Percentiles rank a stretch among this genome's conserved stretches.
phyloP scores from a whole-genome alignment of 2,888 invertebrate genomes.

The Chouioia cunea region DNA sequence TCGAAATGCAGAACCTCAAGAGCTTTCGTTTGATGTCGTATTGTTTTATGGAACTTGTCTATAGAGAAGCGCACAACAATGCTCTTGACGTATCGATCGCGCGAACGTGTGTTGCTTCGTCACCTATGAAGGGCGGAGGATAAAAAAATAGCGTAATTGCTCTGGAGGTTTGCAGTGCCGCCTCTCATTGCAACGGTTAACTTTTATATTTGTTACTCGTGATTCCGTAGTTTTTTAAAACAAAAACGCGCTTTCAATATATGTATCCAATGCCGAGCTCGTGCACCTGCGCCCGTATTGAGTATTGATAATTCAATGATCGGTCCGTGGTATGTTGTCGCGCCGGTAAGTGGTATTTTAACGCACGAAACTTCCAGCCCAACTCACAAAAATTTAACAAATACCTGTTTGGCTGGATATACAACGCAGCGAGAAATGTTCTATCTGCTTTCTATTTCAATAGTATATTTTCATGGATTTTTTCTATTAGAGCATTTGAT shows the following conservation, averaged over 20 bases:
- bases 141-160: not conserved
- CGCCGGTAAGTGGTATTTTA: slow-evolving; percentile 36
- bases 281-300: slow-evolving; percentile 19
- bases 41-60: slow-evolving; percentile 15
- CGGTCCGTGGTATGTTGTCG: slow-evolving; percentile 1
- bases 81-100: slow-evolving; percentile 12
- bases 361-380: slow-evolving; percentile 49
- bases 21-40: slow-evolving; percentile 38
- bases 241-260: slow-evolving; percentile 47
- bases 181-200: slow-evolving; percentile 47
- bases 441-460: not conserved
- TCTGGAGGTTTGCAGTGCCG: slow-evolving; percentile 26
- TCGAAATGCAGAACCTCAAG: slow-evolving; percentile 38
- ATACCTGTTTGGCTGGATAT: slow-evolving; percentile 30
- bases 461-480: not conserved
- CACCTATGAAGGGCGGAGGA: slow-evolving; percentile 10
- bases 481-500: too few species aligned
- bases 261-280: slow-evolving; percentile 40
- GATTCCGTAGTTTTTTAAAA: slow-evolving; percentile 58
- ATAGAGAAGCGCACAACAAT: slow-evolving; percentile 35
- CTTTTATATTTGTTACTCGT: slow-evolving; percentile 60
- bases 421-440: slow-evolving; percentile 26
- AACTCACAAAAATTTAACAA: slow-evolving; percentile 36
- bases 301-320: not conserved
- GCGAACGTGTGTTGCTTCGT: slow-evolving; percentile 12